Percentiles rank a stretch among this genome's conserved stretches.
phyloP scores from a whole-genome alignment of 2,888 invertebrate species.

The Piscicola geometra region DNA sequence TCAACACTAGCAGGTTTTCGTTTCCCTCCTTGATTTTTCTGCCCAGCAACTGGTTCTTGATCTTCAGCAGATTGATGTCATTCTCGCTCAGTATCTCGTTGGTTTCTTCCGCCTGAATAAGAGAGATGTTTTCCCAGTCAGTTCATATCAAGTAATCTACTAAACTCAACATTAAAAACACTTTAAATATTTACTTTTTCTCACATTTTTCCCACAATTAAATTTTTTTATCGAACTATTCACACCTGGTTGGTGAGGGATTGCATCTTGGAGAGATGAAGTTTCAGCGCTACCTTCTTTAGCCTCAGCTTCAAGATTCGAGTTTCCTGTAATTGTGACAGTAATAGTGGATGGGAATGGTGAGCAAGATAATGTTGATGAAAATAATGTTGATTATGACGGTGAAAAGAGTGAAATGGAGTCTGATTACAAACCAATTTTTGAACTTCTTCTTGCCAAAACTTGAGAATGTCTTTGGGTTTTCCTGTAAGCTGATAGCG shows the following conservation, averaged over 20 bases:
- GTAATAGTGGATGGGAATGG: neutral
- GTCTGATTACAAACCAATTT: constrained; percentile 8
- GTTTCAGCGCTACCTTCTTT: constrained; percentile 28
- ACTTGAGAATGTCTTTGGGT: constrained; percentile 21
- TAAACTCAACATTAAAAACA: no score
- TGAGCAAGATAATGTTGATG: no score
- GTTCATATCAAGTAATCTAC: no score
- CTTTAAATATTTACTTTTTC: no score
- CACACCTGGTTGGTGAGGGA: constrained; percentile 33
- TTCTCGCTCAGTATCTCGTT: constrained; percentile 30
- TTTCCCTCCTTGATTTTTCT: constrained; percentile 29
- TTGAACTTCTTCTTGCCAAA: constrained; percentile 33
- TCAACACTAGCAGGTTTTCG: constrained; percentile 25
- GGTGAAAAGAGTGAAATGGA: neutral
- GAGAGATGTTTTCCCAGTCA: no score
- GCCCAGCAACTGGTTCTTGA: constrained; percentile 18
- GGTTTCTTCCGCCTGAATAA: constrained; percentile 21
- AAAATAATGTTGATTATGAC: no score
- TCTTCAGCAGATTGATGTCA: constrained; percentile 31
- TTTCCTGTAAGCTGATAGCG: neutral
- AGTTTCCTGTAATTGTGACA: constrained; percentile 10
- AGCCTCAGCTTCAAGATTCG: constrained; percentile 24
- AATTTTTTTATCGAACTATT: no score
- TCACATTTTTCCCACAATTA: no score
- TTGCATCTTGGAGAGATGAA: constrained; percentile 32